Evolutionary conservation across 2,888 invertebrate species (phyloP).

Genomic region (Euplexia lucipara): DNA sequence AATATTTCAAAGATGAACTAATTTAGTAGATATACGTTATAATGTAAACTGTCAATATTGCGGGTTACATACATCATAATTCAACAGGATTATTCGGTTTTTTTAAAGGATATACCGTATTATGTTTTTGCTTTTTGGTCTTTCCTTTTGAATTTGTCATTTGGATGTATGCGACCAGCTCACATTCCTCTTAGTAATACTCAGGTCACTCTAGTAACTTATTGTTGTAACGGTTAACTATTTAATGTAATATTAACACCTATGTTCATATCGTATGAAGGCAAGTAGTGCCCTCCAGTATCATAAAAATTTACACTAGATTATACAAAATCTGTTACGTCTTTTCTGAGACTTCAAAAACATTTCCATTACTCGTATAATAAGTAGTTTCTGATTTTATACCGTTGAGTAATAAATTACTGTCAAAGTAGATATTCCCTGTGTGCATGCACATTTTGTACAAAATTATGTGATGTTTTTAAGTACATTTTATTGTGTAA

Average conservation of each 20-base stretch:
- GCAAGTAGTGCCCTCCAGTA: slow-evolving; percentile 16
- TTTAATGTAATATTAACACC: slow-evolving; percentile 33
- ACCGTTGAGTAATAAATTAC: slow-evolving; percentile 33
- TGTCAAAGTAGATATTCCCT: slow-evolving; percentile 49
- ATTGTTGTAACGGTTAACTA: slow-evolving; percentile 54
- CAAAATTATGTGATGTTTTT: slow-evolving; percentile 81
- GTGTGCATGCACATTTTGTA: slow-evolving; percentile 73
- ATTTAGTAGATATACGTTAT: slow-evolving; percentile 14
- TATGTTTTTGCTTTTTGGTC: too few relatives aligned
- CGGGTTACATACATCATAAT: slow-evolving; percentile 1
- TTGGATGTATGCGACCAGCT: slow-evolving; percentile 15
- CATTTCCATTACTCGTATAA: slow-evolving; percentile 18
- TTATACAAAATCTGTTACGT: slow-evolving; percentile 20
- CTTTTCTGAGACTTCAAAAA: slow-evolving; percentile 41
- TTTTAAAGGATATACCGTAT: too few relatives aligned
- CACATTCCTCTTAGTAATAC: slow-evolving; percentile 51
- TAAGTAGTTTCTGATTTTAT: slow-evolving; percentile 56
- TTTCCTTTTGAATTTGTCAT: not conserved
- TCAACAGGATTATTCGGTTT: not conserved
- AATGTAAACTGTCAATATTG: slow-evolving; percentile 5
- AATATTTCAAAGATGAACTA: slow-evolving; percentile 1
- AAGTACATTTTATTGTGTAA: slow-evolving; percentile 79
- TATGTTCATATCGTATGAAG: slow-evolving; percentile 25
- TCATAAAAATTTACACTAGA: slow-evolving; percentile 18
- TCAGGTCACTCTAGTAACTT: slow-evolving; percentile 58